A percentile compares a stretch with the other conserved stretches of the same genome.
These are phyloP conservation scores for Hyaena hyaena DNA, from an alignment of 2,113 vertebrate species.

Conservation along the genomic window DNA sequence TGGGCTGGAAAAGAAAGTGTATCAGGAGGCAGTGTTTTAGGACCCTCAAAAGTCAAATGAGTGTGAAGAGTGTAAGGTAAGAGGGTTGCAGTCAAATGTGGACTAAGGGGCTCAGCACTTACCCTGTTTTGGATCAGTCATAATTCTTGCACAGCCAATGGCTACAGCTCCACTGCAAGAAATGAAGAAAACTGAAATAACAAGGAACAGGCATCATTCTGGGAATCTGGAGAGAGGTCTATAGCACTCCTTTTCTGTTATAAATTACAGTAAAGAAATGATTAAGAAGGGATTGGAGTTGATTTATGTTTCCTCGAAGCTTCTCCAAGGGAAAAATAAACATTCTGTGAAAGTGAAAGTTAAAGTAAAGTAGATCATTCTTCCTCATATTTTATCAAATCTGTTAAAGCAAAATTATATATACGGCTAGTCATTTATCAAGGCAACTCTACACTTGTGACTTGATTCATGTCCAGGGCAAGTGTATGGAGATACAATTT, in stretches of 20 bases:
- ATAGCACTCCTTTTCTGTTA: not conserved
- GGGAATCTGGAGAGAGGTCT: not conserved
- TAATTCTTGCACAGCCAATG: no score
- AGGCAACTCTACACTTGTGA: not conserved
- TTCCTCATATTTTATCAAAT: constrained; percentile 66
- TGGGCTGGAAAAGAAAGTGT: not conserved
- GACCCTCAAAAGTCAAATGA: not conserved
- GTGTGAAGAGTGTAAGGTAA: not conserved
- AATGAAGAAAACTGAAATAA: not conserved
- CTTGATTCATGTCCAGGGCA: constrained; percentile 53
- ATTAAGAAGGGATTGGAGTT: constrained; percentile 55
- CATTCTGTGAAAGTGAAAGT: constrained; percentile 61
- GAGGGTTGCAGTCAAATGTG: not conserved
- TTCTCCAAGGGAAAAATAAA: constrained; percentile 75
- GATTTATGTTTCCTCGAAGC: constrained; percentile 62
- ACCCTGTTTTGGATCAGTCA: not conserved
- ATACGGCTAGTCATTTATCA: constrained; percentile 47
- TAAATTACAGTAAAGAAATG: constrained; percentile 55
- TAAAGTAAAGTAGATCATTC: constrained; percentile 66
- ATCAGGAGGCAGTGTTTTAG: not conserved
- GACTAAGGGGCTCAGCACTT: not conserved
- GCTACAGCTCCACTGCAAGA: fast-evolving
- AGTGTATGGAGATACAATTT: not conserved
- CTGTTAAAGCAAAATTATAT: constrained; percentile 58
- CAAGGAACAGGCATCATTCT: not conserved